A percentile compares a stretch with the other conserved stretches of the same genome.
These are phyloP conservation scores for Enteromius treurensis DNA, from an alignment of 2,797 vertebrate species.

Conservation along the genomic window DNA sequence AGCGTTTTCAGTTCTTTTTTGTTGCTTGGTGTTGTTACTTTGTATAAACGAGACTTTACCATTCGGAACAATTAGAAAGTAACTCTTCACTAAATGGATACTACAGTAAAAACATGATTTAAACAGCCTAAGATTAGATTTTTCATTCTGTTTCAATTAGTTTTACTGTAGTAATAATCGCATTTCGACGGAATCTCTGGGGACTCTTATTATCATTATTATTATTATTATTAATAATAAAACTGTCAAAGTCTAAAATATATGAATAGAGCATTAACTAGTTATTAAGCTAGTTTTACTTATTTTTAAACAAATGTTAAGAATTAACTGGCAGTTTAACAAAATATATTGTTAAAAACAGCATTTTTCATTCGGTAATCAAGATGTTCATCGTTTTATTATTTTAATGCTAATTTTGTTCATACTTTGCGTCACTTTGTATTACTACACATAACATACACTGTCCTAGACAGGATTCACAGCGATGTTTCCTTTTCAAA, in stretches of 20 bases:
- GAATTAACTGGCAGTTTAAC: background rate
- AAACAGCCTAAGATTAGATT: no score
- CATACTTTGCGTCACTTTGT: no score
- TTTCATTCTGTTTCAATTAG: background rate
- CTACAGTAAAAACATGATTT: background rate
- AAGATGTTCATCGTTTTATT: background rate
- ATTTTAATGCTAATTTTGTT: no score
- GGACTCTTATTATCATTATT: no score
- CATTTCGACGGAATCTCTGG: background rate
- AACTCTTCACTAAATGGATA: no score
- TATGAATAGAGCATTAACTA: background rate
- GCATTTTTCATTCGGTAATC: background rate
- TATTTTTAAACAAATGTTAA: fast-evolving
- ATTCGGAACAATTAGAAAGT: no score
- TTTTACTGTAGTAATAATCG: background rate
- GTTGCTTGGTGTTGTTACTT: no score
- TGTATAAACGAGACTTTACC: no score
- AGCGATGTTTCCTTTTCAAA: background rate
- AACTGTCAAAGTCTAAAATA: background rate
- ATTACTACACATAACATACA: background rate
- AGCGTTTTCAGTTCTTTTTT: background rate
- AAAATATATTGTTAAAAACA: background rate
- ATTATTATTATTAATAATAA: no score
- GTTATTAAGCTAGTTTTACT: background rate
- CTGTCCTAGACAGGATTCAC: background rate